A percentile compares a stretch with the other conserved stretches of the same genome.
These are phyloP conservation scores for Nothocercus nigrocapillus DNA, from an alignment of 2,113 vertebrate genomes.

Conservation along the genomic window DNA sequence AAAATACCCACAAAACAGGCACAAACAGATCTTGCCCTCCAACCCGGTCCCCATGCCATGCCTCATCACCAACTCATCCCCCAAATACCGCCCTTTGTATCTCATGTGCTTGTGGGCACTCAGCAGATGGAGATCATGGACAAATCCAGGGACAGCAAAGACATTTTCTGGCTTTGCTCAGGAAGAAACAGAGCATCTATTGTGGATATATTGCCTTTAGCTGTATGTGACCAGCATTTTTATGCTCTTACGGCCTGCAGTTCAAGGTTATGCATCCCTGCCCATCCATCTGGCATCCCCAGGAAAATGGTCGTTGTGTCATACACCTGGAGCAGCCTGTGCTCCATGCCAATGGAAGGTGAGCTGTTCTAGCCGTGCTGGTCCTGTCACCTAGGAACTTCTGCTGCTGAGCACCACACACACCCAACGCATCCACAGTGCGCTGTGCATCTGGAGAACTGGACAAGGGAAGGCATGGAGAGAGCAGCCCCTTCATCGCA, in stretches of 20 bases:
- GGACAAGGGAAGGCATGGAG: no score
- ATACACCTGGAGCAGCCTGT: neutral
- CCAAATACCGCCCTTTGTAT: neutral
- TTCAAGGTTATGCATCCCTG: accelerated
- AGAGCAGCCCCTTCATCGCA: no score
- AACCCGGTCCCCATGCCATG: accelerated
- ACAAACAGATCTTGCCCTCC: neutral
- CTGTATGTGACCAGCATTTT: accelerated
- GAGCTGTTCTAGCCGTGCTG: no score
- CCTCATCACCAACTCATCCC: neutral
- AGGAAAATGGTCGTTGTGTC: neutral
- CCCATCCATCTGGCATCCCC: neutral
- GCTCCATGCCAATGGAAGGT: no score
- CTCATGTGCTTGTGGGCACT: accelerated
- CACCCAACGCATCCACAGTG: no score
- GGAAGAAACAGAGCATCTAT: neutral
- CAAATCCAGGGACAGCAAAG: neutral
- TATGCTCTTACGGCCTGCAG: accelerated
- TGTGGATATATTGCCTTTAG: neutral
- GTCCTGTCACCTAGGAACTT: no score
- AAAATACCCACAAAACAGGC: neutral
- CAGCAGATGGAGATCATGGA: neutral
- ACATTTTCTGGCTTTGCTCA: accelerated
- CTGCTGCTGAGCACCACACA: no score
- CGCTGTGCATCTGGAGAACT: no score